A percentile compares a stretch with the other conserved stretches of the same genome.
Conservation (phyloP, 2,113 vertebrate genomes). For the Anas platyrhynchos region DNA sequence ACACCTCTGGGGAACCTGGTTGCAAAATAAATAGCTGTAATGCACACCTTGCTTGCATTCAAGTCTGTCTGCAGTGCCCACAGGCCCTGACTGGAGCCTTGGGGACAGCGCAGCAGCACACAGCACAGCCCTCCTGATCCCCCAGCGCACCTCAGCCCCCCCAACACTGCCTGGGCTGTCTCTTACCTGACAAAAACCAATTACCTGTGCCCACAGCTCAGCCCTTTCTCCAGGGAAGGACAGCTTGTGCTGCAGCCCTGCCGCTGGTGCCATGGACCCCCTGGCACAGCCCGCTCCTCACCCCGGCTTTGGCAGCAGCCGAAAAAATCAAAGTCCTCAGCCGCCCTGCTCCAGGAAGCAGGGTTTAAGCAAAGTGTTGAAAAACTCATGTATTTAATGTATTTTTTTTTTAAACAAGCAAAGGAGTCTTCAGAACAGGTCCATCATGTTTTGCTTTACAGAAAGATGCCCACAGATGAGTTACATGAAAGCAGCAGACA, state of each 20-base stretch:
- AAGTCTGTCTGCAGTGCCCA: background rate
- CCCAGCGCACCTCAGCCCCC: background rate
- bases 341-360: background rate
- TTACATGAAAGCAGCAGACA: slow-evolving; percentile 3
- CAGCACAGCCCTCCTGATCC: rapidly evolving
- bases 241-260: background rate
- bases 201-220: background rate
- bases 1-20: background rate
- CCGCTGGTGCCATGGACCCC: rapidly evolving
- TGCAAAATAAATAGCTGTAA: background rate
- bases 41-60: background rate
- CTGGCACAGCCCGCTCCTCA: background rate
- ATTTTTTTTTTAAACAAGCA: slow-evolving; percentile 34
- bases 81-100: background rate
- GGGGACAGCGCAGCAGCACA: background rate
- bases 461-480: slow-evolving; percentile 41
- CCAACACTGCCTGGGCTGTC: no score
- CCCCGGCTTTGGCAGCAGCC: background rate
- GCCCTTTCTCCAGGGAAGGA: background rate
- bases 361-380: background rate
- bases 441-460: slow-evolving; percentile 41
- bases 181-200: background rate
- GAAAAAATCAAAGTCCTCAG: background rate
- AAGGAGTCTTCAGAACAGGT: slow-evolving; percentile 16
- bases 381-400: slow-evolving; percentile 65